phyloP scores from a whole-genome alignment of 2,113 vertebrate genomes.

The Poicephalus gulielmi region DNA sequence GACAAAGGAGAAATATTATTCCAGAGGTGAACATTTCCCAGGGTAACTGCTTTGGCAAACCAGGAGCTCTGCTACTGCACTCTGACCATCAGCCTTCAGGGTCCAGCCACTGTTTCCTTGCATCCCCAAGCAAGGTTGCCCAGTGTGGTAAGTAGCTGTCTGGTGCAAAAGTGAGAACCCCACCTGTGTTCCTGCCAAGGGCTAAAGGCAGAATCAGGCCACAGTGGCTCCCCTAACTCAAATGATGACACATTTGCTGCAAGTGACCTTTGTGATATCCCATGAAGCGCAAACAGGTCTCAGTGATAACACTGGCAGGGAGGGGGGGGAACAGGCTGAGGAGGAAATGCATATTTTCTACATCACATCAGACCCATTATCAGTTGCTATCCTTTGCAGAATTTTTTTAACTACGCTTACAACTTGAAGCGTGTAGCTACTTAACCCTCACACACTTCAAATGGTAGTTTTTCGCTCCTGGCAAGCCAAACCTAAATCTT shows the following conservation, averaged over 20 bases:
- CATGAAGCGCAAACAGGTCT: constrained; percentile 31
- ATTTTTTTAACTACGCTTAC: not conserved
- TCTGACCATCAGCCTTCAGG: not conserved
- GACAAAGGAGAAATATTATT: not conserved
- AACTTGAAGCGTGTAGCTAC: not conserved
- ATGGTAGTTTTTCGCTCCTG: not conserved
- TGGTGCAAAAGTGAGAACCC: not conserved
- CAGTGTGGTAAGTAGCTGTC: not conserved
- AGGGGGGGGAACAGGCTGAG: constrained; percentile 63
- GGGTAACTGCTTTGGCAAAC: not conserved
- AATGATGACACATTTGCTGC: not conserved
- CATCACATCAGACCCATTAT: constrained; percentile 76
- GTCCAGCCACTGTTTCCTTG: not conserved
- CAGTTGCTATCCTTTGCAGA: constrained; percentile 50
- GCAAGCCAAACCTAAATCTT: not conserved
- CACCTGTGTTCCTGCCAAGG: not conserved
- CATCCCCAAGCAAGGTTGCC: fast-evolving
- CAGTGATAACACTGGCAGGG: constrained; percentile 35
- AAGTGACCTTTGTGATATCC: constrained; percentile 12
- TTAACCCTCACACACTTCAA: not conserved
- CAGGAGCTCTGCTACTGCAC: not conserved
- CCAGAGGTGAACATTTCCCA: not conserved
- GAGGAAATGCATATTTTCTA: constrained; percentile 87
- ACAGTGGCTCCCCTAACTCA: not conserved
- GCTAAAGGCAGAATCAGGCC: not conserved